Evolutionary conservation across 2,797 vertebrate genomes (phyloP), one percentile per base, ranked within the genome.

Genomic region (Oryzias sinensis): DNA sequence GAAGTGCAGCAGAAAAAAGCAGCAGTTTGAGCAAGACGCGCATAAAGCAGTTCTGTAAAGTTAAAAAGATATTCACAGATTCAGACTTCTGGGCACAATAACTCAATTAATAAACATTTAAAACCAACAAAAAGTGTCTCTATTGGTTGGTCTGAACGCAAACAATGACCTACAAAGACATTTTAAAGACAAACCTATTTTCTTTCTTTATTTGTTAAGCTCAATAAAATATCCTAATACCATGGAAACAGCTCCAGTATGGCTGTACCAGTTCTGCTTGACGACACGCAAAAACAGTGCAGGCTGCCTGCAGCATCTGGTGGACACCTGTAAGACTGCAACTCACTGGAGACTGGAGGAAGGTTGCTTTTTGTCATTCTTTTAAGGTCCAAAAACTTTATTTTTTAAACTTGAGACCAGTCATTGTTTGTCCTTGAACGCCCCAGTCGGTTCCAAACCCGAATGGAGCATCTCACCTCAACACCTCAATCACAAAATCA

Each of bases 271-370:
- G 78, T 63, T 64, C 59, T 9, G 20, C n/a, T 58, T 60, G 60
- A 56, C 50, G 64, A 73, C 59, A 68, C 59, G 70, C 41, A 20
- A 55, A 56, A 67, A 74, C 81, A 70, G 67, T 25, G 48, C 46
- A 82, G 73, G 74, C 64, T 66, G 73, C 73, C 80, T 85, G 79
- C 80, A 84, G 85, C 89, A 91, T 90, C 87, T 90, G 89, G 84
- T 81, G 83, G 82, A 90, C 86, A 87, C 82, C 85, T 90, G 86
- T 56, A 84, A 86, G 61, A 86, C 81, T 80, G 78, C 81, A 87
- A 79, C 79, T 77, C 70, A 74, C 53, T 43, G 59, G 61, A 76
- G 56, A 45, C 54, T 76, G 72, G 49, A 5, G 49, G 56, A 78
- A 58, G 74, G 8, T 33, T 11, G 53, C 58, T 25, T 54, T 76